These are phyloP conservation scores for Anadara kagoshimensis DNA, from an alignment of 1,140 invertebrate species.

Conservation along the genomic window DNA sequence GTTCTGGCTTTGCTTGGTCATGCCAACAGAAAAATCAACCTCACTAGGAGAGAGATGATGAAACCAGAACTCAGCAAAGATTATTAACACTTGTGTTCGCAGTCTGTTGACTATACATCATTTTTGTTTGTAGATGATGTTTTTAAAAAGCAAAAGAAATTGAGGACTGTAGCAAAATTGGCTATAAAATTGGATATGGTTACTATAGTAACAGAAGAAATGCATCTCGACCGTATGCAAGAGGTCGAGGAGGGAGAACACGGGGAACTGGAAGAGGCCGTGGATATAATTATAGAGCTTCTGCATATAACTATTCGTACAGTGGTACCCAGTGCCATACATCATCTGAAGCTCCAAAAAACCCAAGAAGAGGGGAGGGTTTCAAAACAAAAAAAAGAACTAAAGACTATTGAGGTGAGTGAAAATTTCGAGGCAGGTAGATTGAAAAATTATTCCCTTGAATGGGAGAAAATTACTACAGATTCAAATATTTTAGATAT, in stretches of 20 bases:
- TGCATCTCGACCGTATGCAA: neutral
- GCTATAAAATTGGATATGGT: conserved; percentile 5
- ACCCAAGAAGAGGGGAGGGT: conserved; percentile 7
- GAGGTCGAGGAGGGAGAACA: conserved; percentile 1
- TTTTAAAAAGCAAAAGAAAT: conserved; percentile 36
- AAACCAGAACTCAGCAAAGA: neutral
- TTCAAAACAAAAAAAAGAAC: neutral
- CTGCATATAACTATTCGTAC: too few relatives aligned
- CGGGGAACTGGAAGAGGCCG: neutral
- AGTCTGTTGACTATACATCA: conserved; percentile 8
- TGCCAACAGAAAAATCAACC: neutral
- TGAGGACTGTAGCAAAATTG: conserved; percentile 34
- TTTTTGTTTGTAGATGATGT: conserved; percentile 34
- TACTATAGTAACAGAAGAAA: neutral
- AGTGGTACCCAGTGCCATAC: too few relatives aligned
- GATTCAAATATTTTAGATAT: conserved; percentile 34
- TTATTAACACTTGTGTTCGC: neutral
- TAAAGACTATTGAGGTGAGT: conserved; percentile 5
- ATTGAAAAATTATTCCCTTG: conserved; percentile 28
- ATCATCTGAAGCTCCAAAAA: neutral
- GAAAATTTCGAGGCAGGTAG: conserved; percentile 33
- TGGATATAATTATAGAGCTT: neutral
- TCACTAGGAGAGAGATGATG: neutral
- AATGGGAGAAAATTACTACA: conserved; percentile 38
- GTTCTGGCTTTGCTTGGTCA: neutral